Evolutionary conservation across 1,140 invertebrate genomes (phyloP), one percentile per base, ranked within the genome.

Genomic region (Atta colombica): DNA sequence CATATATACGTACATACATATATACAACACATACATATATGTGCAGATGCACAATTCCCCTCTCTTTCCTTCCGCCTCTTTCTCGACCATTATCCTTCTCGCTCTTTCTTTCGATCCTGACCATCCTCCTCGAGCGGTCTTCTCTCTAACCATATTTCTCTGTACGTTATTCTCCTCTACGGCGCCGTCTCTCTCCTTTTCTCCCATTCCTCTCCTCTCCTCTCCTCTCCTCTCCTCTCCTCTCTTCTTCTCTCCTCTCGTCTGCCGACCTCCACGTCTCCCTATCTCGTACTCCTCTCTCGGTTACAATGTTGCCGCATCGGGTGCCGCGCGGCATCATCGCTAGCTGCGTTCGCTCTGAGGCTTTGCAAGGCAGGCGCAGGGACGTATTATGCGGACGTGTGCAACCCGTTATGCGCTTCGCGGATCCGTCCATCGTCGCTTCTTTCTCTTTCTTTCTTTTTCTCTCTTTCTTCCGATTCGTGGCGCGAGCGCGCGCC

Each of bases 221-320:
- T 78, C 68, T 45, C 66, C 49, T 12, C n/a, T 45, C 66, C 49
- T 16, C n/a, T 77, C 28, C 68, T 78, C 68, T 45, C 66, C 35
- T 12, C n/a, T 77, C 21, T 61, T 58, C 21, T 31, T 21, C 39
- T 71, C 53, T 60, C 77, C 66, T 71, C 69, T 53, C 77, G 39
- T 39, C 18, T 35, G 58, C 35, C 66, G 45, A 45, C 31, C 35
- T 45, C 51, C 78, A n/a, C 61, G 31, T 87, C 84, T 78, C 77
- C 65, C 77, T 91, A 87, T 91, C 87, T 90, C 60, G 81, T 87
- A 78, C 75, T 87, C 85, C 77, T 68, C 77, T 87, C 85, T 72
- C 75, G 81, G 80, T 87, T 93, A 93, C 93, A 94, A 93, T 93
- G 93, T 94, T 94, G 93, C 93, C 92, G 92, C 90, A 89, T 91